Conservation (phyloP, 2,888 invertebrate species). For the Troglohyphantes excavatus region DNA sequence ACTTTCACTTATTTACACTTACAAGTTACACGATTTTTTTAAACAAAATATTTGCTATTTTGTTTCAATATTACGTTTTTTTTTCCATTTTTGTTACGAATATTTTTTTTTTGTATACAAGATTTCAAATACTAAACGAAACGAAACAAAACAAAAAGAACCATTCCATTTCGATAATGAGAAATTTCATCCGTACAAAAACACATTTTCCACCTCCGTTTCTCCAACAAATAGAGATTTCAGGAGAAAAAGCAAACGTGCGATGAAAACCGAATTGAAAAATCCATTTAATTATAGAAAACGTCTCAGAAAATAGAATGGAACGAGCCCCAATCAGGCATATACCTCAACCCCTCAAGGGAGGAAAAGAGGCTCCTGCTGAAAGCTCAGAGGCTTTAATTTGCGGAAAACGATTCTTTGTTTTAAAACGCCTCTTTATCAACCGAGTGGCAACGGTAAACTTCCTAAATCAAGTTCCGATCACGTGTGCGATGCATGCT, state of each 20-base stretch:
- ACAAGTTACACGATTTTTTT: too few relatives aligned
- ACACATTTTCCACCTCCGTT: background rate
- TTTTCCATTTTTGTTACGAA: background rate
- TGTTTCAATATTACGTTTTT: background rate
- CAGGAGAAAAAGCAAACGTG: slow-evolving; percentile 7
- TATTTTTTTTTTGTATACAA: background rate
- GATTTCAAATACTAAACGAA: background rate
- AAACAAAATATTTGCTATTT: too few relatives aligned
- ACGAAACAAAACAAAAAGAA: background rate
- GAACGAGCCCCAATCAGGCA: background rate
- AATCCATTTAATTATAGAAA: slow-evolving; percentile 56
- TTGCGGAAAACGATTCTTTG: slow-evolving; percentile 51
- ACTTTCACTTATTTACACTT: too few relatives aligned
- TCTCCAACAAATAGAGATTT: background rate
- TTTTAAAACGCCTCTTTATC: slow-evolving; percentile 53
- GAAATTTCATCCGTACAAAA: background rate
- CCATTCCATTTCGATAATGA: background rate
- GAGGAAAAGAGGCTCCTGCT: background rate
- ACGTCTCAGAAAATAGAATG: background rate
- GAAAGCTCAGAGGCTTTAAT: slow-evolving; percentile 21
- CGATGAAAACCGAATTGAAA: slow-evolving; percentile 46
- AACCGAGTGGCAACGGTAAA: slow-evolving; percentile 3
- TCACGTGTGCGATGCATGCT: slow-evolving; percentile 17
- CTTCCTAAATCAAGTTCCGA: slow-evolving; percentile 13
- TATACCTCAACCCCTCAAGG: background rate